phyloP scores from a whole-genome alignment of 2,888 invertebrate species.

The Dorcus hopei region DNA sequence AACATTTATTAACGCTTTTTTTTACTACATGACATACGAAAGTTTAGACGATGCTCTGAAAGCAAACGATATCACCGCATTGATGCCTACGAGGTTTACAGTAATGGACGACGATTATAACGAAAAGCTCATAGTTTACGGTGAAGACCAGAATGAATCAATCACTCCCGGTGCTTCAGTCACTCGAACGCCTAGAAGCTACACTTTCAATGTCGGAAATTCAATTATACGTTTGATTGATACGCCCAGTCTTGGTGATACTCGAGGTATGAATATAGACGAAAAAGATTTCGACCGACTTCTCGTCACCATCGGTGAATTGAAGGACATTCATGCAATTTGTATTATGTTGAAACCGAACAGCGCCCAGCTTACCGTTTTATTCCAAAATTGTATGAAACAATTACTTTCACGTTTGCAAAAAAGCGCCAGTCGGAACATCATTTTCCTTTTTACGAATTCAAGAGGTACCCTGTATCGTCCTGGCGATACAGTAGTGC shows the following conservation, averaged over 20 bases:
- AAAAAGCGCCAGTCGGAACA: conserved; percentile 19
- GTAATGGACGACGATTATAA: conserved; percentile 20
- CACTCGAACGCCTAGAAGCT: conserved; percentile 12
- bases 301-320: conserved; percentile 12
- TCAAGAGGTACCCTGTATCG: conserved; percentile 18
- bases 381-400: conserved; percentile 23
- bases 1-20: conserved; percentile 24
- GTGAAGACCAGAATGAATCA: conserved; percentile 19
- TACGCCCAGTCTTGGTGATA: conserved; percentile 28
- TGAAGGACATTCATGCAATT: conserved; percentile 18
- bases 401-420: conserved; percentile 20
- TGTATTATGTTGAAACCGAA: conserved; percentile 23
- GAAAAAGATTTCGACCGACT: conserved; percentile 37
- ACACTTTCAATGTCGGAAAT: neutral
- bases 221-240: conserved; percentile 15
- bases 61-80: conserved; percentile 7
- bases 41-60: conserved; percentile 16
- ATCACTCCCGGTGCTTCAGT: conserved; percentile 17
- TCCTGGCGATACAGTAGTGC: conserved; percentile 20
- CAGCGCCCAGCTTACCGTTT: conserved; percentile 15
- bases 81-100: conserved; percentile 22
- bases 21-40: conserved; percentile 18
- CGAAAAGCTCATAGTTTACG: conserved; percentile 11
- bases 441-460: conserved; percentile 23
- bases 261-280: conserved; percentile 31